These are phyloP conservation scores for Narcine bancroftii DNA, from an alignment of 2,113 vertebrate genomes.

Conservation along the genomic window DNA sequence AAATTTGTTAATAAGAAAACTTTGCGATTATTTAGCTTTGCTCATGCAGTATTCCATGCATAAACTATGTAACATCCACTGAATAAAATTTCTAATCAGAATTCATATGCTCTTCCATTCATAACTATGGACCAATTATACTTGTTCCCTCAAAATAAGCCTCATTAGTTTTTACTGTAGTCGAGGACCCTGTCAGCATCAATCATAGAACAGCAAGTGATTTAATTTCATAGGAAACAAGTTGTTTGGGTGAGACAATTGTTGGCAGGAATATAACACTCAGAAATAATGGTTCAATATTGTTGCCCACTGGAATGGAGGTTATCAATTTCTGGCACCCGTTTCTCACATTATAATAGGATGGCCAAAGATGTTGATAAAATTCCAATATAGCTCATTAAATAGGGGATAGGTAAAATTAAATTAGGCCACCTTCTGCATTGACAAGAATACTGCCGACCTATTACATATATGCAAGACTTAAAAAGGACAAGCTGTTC, in stretches of 20 bases:
- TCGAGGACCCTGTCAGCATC: background rate
- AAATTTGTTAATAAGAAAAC: conserved; percentile 3
- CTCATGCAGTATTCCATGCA: background rate
- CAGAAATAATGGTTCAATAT: background rate
- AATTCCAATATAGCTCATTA: conserved; percentile 19
- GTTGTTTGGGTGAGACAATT: background rate
- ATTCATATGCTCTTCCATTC: background rate
- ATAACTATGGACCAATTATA: background rate
- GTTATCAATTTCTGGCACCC: background rate
- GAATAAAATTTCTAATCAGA: background rate
- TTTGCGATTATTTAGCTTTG: background rate
- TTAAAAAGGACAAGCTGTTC: background rate
- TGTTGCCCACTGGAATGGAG: background rate
- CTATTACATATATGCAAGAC: background rate
- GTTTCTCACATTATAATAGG: background rate
- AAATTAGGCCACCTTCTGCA: background rate
- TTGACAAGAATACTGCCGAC: background rate
- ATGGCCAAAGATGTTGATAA: background rate
- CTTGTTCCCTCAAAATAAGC: background rate
- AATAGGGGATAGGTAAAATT: background rate
- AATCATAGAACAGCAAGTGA: background rate
- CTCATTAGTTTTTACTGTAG: background rate
- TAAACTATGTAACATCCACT: background rate
- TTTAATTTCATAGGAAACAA: background rate
- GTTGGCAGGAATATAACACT: background rate